These are phyloP conservation scores for Noctua janthina DNA, from an alignment of 2,888 invertebrate genomes.

Conservation along the genomic window DNA sequence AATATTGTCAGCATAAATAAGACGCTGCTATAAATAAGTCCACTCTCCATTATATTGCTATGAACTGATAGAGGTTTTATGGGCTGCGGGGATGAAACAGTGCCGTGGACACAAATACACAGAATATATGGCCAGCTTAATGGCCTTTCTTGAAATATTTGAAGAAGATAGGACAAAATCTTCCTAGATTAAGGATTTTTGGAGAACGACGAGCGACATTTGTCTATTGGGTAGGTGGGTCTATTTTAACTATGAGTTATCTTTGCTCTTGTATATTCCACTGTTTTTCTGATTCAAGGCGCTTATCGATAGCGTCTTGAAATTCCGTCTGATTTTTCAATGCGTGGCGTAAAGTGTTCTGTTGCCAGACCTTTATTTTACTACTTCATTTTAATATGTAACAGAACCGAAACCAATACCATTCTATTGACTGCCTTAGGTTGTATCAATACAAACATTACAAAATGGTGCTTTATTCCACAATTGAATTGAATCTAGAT, in stretches of 20 bases:
- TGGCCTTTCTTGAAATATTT: constrained; percentile 69
- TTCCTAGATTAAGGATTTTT: constrained; percentile 6
- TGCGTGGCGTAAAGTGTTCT: background rate
- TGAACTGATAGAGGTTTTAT: constrained; percentile 73
- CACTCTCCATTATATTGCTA: constrained; percentile 74
- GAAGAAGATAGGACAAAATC: constrained; percentile 42
- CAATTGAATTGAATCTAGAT: background rate
- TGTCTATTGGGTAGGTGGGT: background rate
- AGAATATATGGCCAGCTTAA: constrained; percentile 71
- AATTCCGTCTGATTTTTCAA: background rate
- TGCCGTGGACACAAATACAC: constrained; percentile 62
- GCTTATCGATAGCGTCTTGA: background rate
- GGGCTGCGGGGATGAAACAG: constrained; percentile 68
- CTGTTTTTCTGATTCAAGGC: background rate
- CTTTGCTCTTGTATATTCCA: background rate
- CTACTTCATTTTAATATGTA: background rate
- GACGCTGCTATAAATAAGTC: constrained; percentile 60
- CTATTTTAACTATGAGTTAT: background rate
- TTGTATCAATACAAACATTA: background rate
- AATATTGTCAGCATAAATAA: constrained; percentile 61
- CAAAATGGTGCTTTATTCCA: background rate
- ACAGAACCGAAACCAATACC: background rate
- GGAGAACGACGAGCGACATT: background rate
- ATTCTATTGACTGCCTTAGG: background rate
- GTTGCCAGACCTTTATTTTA: background rate